Percentiles rank a stretch among this genome's conserved stretches.
phyloP scores from a whole-genome alignment of 1,140 invertebrate genomes.

The Drosophila bipectinata region DNA sequence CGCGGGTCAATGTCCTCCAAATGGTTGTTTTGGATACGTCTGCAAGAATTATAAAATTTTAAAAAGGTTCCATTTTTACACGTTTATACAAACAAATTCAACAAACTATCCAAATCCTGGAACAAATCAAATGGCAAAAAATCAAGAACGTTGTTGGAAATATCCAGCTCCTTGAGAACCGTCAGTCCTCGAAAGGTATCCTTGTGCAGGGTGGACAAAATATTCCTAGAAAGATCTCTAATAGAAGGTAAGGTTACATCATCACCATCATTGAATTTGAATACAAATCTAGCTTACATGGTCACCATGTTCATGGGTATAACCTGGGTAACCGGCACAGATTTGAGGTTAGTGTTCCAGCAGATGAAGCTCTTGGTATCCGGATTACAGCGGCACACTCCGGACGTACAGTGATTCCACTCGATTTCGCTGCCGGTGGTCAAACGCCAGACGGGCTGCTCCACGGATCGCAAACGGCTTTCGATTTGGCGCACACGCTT shows the following conservation, averaged over 20 bases:
- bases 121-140: conserved; percentile 90
- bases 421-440: conserved; percentile 85
- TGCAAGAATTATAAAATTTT: conserved; percentile 66
- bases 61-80: neutral
- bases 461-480: conserved; percentile 88
- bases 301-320: conserved; percentile 88
- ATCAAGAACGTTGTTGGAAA: conserved; percentile 91
- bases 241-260: too few relatives aligned
- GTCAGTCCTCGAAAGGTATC: conserved; percentile 89
- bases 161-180: conserved; percentile 89
- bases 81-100: conserved; percentile 86
- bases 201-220: conserved; percentile 89
- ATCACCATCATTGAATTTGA: too few relatives aligned
- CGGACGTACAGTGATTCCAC: conserved; percentile 90
- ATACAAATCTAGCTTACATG: conserved; percentile 85
- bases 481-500: conserved; percentile 86
- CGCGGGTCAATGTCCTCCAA: conserved; percentile 88
- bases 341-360: conserved; percentile 88
- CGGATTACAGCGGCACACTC: conserved; percentile 87
- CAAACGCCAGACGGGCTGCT: conserved; percentile 91
- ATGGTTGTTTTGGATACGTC: conserved; percentile 90
- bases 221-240: conserved; percentile 91
- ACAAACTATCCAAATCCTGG: conserved; percentile 88
- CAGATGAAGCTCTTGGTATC: conserved; percentile 89
- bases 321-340: conserved; percentile 88